Evolutionary conservation across 2,888 invertebrate genomes (phyloP).

Genomic region (Fragum fragum): DNA sequence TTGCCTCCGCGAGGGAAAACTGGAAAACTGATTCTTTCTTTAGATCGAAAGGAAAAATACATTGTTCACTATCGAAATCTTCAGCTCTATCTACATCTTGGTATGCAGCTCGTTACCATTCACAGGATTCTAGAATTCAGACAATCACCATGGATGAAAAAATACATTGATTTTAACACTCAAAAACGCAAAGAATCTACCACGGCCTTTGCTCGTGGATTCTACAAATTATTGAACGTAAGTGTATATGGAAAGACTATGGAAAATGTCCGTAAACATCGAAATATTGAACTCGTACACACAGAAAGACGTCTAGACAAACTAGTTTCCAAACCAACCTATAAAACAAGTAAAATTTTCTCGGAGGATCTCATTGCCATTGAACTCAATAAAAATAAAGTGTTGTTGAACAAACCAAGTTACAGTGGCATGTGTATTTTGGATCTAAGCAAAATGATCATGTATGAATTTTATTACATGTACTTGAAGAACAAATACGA

Average conservation of each 20-base stretch:
- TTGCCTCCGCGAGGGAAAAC: slow-evolving; percentile 1
- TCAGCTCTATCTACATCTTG: slow-evolving; percentile 41
- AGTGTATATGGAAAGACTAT: slow-evolving; percentile 81
- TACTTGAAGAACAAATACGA: slow-evolving; percentile 46
- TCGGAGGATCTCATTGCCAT: slow-evolving; percentile 45
- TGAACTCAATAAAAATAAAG: slow-evolving; percentile 35
- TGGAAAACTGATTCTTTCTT: not conserved
- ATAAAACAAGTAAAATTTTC: slow-evolving; percentile 40
- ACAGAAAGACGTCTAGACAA: slow-evolving; percentile 40
- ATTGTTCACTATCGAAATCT: slow-evolving; percentile 38
- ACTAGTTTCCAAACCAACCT: slow-evolving; percentile 42
- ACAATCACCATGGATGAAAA: slow-evolving; percentile 80
- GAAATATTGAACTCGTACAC: slow-evolving; percentile 47
- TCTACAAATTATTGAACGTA: slow-evolving; percentile 75
- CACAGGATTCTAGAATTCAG: slow-evolving; percentile 79
- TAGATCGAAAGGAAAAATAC: slow-evolving; percentile 25
- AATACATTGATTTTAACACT: slow-evolving; percentile 81
- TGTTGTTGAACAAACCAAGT: slow-evolving; percentile 43
- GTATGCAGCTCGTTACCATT: slow-evolving; percentile 72
- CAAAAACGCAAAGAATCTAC: slow-evolving; percentile 71
- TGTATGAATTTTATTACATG: slow-evolving; percentile 85
- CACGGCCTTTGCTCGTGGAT: slow-evolving; percentile 75
- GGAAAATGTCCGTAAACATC: slow-evolving; percentile 52
- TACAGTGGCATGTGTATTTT: slow-evolving; percentile 51
- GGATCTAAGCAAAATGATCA: slow-evolving; percentile 85